phyloP scores from a whole-genome alignment of 1,140 invertebrate species.

The Idris sp. region DNA sequence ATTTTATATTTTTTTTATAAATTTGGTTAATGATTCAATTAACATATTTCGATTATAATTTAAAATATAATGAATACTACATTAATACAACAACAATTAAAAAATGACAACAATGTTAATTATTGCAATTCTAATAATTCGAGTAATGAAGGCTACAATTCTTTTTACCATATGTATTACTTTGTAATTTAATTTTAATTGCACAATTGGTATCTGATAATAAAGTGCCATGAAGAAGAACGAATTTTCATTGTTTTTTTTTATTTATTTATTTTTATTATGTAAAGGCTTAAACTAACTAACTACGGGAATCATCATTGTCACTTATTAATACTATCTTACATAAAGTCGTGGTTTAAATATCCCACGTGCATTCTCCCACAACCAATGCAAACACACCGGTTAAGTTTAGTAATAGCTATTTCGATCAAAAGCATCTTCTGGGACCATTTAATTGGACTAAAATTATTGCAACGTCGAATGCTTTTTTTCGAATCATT shows the following conservation, averaged over 20 bases:
- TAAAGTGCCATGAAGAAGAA: slow-evolving; percentile 25
- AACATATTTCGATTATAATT: no score
- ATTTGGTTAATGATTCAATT: no score
- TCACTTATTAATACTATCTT: slow-evolving; percentile 36
- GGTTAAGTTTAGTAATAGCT: slow-evolving; percentile 33
- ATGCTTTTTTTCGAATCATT: slow-evolving; percentile 7
- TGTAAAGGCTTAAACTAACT: slow-evolving; percentile 17
- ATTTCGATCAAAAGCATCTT: slow-evolving; percentile 46
- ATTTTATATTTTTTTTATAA: no score
- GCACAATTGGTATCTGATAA: slow-evolving; percentile 24
- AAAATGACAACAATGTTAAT: no score
- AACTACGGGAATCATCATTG: slow-evolving; percentile 31
- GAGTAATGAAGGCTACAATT: no score
- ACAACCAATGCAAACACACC: slow-evolving; percentile 18
- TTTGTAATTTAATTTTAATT: slow-evolving; percentile 46
- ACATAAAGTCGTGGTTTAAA: slow-evolving; percentile 50
- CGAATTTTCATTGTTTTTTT: slow-evolving; percentile 28
- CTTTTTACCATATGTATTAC: no score
- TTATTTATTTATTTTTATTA: no score
- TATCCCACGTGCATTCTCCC: slow-evolving; percentile 31
- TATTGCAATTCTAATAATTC: no score
- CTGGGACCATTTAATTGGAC: slow-evolving; percentile 50
- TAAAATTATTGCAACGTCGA: slow-evolving; percentile 31
- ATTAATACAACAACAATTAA: no score
- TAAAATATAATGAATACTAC: no score